Base-by-base conservation (phyloP, 2,888 invertebrate species). In the Adineta ricciae region DNA sequence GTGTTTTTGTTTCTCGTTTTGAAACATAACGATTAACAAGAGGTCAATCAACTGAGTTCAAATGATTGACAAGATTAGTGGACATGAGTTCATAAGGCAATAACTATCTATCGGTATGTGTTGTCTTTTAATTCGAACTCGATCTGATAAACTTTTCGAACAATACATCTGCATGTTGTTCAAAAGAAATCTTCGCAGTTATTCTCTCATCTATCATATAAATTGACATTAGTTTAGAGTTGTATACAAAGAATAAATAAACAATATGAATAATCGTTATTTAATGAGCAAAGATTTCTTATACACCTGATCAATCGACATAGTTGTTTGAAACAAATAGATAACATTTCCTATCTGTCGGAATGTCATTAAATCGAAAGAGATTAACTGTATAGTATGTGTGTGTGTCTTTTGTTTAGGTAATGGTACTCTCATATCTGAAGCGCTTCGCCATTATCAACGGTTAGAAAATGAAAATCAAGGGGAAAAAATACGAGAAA, bases 391-490 rank as follows among this genome's bases (percentile, higher is more conserved):
- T 64, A 54, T 56, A 27, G 11, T 56, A 2, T 56, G 27, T 56
- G n/a, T 11, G 27, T 27, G 5, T 64, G 38, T 78, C 9, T 2
- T n/a, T 41, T n/a, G 38, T n/a, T 41, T 78, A 78, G 78, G 78
- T 24, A 78, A 78, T 41, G 78, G 36, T 78, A 24, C 78, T 41
- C n/a, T 78, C 24, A 78, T 78, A n/a, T 78, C 78, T n/a, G 78
- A 78, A 78, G 78, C 78, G 11, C 78, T 78, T 41, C 24, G 78
- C 38, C 78, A 78, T 78, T 78, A 78, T 78, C 78, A 78, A 41
- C 38, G 78, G n/a, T 41, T 78, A 78, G 78, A 78, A 78, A 78
- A 41, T 78, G 78, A 41, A 78, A 78, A 41, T 78, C 21, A 78
- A 16, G n/a, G 41, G n/a, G 41, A 78, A 78, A 41, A 5, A 41